Base-by-base conservation (phyloP, 2,888 invertebrate genomes). In the Hemaris fuciformis region DNA sequence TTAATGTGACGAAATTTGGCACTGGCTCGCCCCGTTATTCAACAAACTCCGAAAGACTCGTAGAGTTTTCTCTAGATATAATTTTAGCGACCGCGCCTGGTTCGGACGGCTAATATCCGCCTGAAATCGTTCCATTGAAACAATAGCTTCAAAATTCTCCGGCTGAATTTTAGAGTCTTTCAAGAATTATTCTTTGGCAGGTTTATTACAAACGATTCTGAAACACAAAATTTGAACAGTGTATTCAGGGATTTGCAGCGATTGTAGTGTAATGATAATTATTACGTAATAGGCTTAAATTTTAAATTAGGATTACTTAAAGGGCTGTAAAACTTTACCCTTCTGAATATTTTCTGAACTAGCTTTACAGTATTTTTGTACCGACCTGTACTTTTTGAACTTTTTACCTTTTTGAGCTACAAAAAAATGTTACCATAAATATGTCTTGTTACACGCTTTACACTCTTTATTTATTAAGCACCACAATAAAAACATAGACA, bases 21-120 rank as follows among this genome's bases (percentile, higher is more conserved):
- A 25, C 41, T 7, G 46, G 25, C 53, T 25, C 25, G 46, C 13
- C 3, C 71, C 67, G 65, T 76, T 72, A 77, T 76, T 74, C 75
- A 69, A 64, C 61, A 69, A 68, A 67, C 57, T 57, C 64, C 58
- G 22, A 42, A 60, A 66, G 61, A 60, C 68, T 59, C 66, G 68
- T 68, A 60, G 61, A 60, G 60, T 60, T 62, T 64, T 67, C 59
- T 68, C 53, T 42, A 58, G 60, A 61, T 62, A 56, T 64, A 61
- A 69, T 60, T 69, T 61, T 62, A 48, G 48, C 42, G 64, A 59
- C 64, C 41, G 34, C 57, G 57, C 58, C 62, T 57, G 42, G 57
- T 61, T 61, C 43, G 46, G 45, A 56, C 56, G 45, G 34, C 59
- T 66, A 70, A 70, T 70, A 72, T 75, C 69, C 69, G 66, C 25